Evolutionary conservation across 2,113 vertebrate species (phyloP).

Genomic region (Pristiophorus japonicus): DNA sequence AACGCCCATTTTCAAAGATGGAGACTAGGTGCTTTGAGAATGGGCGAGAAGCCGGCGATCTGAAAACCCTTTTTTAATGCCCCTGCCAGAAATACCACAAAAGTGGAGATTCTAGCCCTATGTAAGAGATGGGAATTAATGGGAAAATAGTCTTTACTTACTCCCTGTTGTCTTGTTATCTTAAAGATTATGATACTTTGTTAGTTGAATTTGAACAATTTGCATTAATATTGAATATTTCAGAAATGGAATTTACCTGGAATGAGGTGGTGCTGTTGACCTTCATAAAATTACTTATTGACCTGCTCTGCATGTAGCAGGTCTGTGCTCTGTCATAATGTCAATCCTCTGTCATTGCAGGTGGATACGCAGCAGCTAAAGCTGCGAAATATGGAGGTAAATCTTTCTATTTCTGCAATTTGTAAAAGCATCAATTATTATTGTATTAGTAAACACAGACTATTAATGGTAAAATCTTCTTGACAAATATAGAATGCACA

Average conservation of each 20-base stretch:
- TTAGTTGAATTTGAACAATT: not conserved
- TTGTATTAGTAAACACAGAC: not conserved
- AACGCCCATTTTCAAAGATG: no score
- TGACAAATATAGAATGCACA: not conserved
- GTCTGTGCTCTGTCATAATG: not conserved
- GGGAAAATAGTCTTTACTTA: not conserved
- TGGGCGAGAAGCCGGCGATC: no score
- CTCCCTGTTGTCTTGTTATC: not conserved
- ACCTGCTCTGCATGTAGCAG: not conserved
- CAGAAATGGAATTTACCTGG: not conserved
- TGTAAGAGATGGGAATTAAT: not conserved
- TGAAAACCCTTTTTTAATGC: no score
- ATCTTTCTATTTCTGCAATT: not conserved
- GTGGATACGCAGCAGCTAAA: slow-evolving; percentile 49
- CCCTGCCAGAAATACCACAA: no score
- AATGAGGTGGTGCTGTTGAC: not conserved
- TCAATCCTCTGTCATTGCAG: slow-evolving; percentile 3
- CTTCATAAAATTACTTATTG: not conserved
- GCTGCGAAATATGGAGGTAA: slow-evolving; percentile 66
- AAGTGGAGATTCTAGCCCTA: no score
- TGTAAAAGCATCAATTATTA: not conserved
- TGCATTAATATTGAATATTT: not conserved
- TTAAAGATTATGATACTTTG: not conserved
- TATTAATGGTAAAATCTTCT: not conserved
- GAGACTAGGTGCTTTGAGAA: no score